Percentiles rank a stretch among this genome's conserved stretches.
Conservation (phyloP, 2,113 vertebrate genomes). For the Muntiacus muntjak region DNA sequence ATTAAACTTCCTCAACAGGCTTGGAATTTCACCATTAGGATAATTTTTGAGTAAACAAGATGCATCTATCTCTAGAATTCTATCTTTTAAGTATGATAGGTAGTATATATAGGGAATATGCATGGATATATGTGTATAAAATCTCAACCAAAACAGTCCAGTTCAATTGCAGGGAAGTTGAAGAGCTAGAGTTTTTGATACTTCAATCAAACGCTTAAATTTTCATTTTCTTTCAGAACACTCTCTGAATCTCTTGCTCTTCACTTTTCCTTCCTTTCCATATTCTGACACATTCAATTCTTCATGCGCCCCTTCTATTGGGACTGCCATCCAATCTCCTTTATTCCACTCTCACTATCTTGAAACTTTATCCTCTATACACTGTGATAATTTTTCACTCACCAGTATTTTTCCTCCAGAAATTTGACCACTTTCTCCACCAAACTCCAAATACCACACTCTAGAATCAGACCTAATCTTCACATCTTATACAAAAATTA, state of each 20-base stretch:
- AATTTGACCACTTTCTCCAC: neutral
- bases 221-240: neutral
- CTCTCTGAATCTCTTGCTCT: neutral
- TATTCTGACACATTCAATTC: neutral
- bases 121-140: neutral
- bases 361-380: neutral
- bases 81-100: neutral
- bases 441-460: neutral
- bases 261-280: neutral
- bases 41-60: neutral
- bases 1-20: neutral
- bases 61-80: neutral
- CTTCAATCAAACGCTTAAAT: neutral
- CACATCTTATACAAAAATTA: neutral
- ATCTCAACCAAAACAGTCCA: neutral
- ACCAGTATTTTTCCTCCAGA: neutral
- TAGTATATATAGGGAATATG: neutral
- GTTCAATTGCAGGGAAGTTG: neutral
- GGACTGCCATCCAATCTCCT: neutral
- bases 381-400: neutral
- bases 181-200: neutral
- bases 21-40: neutral
- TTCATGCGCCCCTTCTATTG: neutral
- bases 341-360: neutral
- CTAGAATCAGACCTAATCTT: neutral